Conservation (phyloP, 2,888 invertebrate species). For the Formica aserva region DNA sequence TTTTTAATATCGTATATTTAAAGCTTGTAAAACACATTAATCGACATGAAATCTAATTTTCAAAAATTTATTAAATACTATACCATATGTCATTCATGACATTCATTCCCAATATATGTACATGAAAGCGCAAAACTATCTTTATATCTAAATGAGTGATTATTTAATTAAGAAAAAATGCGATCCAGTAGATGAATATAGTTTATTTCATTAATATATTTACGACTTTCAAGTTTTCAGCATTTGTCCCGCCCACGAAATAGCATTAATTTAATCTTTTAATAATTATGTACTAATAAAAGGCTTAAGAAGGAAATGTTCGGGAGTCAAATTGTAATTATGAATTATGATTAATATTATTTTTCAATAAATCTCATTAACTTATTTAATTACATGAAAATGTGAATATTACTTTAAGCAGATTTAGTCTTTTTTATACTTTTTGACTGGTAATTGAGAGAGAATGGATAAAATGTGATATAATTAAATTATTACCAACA, state of each 20-base stretch:
- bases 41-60: neutral
- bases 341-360: neutral
- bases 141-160: neutral
- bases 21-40: neutral
- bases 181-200: neutral
- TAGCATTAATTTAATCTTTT: neutral
- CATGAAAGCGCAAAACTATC: neutral
- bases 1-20: slow-evolving; percentile 32
- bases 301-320: neutral
- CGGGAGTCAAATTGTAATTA: neutral
- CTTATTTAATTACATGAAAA: neutral
- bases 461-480: neutral
- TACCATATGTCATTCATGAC: neutral
- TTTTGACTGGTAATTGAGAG: neutral
- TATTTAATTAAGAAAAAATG: neutral
- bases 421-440: neutral
- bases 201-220: neutral
- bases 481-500: neutral
- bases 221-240: neutral
- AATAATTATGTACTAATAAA: neutral
- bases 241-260: neutral
- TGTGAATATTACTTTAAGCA: neutral
- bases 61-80: neutral
- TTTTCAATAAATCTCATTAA: slow-evolving; percentile 14
- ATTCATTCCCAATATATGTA: neutral